These are phyloP conservation scores for Leptarthrus brevirostris DNA, from an alignment of 2,888 invertebrate species.

Conservation along the genomic window DNA sequence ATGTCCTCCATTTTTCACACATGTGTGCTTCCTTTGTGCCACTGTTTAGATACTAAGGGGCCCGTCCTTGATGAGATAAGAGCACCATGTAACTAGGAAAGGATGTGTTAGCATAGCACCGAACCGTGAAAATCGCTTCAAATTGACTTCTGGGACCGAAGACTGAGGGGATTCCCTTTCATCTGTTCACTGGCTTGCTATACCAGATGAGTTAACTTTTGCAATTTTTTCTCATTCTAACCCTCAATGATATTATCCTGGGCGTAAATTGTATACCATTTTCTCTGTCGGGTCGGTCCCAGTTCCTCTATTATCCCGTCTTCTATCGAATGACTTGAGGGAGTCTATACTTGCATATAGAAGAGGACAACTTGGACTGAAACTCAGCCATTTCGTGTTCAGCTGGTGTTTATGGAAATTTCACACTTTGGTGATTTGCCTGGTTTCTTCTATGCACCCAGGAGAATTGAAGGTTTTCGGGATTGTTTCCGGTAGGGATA, in stretches of 20 bases:
- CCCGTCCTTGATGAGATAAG: constrained; percentile 31
- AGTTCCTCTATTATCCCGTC: background rate
- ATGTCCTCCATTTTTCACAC: constrained; percentile 54
- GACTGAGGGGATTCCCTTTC: constrained; percentile 25
- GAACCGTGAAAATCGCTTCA: constrained; percentile 53
- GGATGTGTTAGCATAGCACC: constrained; percentile 50
- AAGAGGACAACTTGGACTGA: constrained; percentile 35
- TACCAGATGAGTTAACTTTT: constrained; percentile 46
- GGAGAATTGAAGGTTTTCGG: constrained; percentile 21
- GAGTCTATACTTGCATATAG: constrained; percentile 5
- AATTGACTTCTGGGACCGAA: constrained; percentile 50
- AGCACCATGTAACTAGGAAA: constrained; percentile 13
- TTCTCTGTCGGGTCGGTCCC: constrained; percentile 26
- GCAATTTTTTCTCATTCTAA: constrained; percentile 39
- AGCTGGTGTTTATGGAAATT: constrained; percentile 52
- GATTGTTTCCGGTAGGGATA: constrained; percentile 29
- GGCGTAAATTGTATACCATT: constrained; percentile 46
- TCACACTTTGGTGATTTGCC: constrained; percentile 51
- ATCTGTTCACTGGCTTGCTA: constrained; percentile 2
- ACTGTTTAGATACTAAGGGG: constrained; percentile 42
- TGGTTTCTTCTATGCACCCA: constrained; percentile 47
- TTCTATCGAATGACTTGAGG: background rate
- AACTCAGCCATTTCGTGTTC: constrained; percentile 43
- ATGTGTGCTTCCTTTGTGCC: constrained; percentile 53
- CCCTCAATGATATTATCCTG: constrained; percentile 40